These are phyloP conservation scores for Manis javanica DNA, from an alignment of 2,797 vertebrate genomes.

Conservation along the genomic window DNA sequence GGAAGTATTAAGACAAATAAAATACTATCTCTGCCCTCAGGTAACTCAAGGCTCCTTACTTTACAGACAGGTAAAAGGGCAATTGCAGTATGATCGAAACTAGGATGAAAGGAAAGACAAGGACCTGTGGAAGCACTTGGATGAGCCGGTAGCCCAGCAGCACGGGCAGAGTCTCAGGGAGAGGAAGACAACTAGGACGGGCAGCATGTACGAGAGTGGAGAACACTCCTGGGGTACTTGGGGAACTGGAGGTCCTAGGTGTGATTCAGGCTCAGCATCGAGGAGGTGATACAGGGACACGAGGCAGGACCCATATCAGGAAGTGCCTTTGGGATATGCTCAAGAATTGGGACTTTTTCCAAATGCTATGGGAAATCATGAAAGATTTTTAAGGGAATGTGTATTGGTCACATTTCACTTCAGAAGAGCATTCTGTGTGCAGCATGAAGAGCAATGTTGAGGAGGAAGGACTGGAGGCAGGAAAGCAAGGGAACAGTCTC, in stretches of 20 bases:
- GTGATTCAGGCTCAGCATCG: not conserved
- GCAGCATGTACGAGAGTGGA: not conserved
- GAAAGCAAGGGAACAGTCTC: not conserved
- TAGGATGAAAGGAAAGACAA: not conserved
- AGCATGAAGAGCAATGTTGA: not conserved
- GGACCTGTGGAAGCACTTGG: not conserved
- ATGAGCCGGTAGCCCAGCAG: not conserved
- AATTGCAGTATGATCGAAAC: not conserved
- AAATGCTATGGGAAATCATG: not conserved
- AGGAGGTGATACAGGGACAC: not conserved
- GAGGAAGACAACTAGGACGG: not conserved
- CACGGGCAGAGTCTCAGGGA: not conserved
- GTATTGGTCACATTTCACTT: not conserved
- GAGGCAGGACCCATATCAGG: not conserved
- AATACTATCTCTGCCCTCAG: not conserved
- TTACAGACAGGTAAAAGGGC: not conserved
- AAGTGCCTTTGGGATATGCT: not conserved
- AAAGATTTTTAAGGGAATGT: not conserved
- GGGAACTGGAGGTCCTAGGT: not conserved
- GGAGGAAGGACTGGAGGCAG: not conserved
- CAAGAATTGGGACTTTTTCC: not conserved
- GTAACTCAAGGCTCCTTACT: not conserved
- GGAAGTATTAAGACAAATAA: conserved; percentile 28
- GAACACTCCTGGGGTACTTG: not conserved
- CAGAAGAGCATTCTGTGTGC: not conserved